Base-by-base conservation (phyloP, 2,888 invertebrate species). In the Emmelina monodactyla region DNA sequence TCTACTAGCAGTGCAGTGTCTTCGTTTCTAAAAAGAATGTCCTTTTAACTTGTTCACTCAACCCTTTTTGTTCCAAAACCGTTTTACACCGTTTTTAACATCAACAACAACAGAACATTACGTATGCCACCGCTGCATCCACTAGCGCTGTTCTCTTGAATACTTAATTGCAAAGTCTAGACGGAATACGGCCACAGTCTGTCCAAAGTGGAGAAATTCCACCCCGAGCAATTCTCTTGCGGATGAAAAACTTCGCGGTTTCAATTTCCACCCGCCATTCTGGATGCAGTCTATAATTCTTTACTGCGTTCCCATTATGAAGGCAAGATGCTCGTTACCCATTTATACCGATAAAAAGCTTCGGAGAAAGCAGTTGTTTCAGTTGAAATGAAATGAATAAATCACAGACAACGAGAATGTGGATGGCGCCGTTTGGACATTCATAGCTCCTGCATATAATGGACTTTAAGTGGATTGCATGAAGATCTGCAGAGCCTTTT, bases 341-440 rank as follows among this genome's bases (percentile, higher is more conserved):
- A 61, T 64, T 69, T 62, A 61, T 53, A 45, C 46, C 49, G 61
- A 62, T 61, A 59, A 52, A 58, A 51, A 44, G 43, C 41, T 43
- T 41, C 40, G 47, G 51, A 51, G 53, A 53, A 56, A 56, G 46
- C 55, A 52, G 58, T 69, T 67, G 66, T 66, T 64, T 56, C 58
- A 61, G 55, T 52, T 58, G 52, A 59, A 71, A 72, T 72, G 62
- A 67, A 66, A 66, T 56, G 60, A 66, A 67, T 73, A 70, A 73
- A 71, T 73, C 71, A 70, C 51, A 44, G 43, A 51, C 51, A 55
- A 52, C 50, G 59, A 56, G 62, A 59, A 58, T 55, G 61, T 54
- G 60, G 59, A 54, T 53, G 57, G 60, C 51, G 57, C 57, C 60
- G 41, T 58, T 62, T 51, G 57, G 57, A 61, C 60, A 63, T 62